Conservation (phyloP, 2,797 vertebrate genomes). For the Sebastes iracundus region DNA sequence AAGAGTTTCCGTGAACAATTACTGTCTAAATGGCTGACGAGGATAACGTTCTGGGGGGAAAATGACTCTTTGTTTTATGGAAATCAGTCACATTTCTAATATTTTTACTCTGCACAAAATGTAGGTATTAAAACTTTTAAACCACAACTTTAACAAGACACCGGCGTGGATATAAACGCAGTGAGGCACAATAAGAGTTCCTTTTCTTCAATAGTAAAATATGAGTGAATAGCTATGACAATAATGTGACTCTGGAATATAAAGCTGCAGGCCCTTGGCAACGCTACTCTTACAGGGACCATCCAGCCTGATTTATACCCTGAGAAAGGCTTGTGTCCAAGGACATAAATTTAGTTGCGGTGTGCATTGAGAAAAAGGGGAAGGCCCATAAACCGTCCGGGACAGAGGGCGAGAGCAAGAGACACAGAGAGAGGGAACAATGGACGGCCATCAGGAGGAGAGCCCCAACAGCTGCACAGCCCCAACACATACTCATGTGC, state of each 20-base stretch:
- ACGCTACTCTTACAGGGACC: slow-evolving; percentile 60
- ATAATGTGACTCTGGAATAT: slow-evolving; percentile 51
- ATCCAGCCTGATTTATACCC: slow-evolving; percentile 79
- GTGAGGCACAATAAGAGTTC: not conserved
- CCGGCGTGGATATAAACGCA: not conserved
- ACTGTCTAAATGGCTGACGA: not conserved
- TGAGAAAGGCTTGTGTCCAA: slow-evolving; percentile 77
- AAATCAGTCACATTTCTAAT: not conserved
- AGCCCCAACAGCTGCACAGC: slow-evolving; percentile 77
- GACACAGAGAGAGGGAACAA: slow-evolving; percentile 67
- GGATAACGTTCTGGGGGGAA: not conserved
- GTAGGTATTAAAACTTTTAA: not conserved
- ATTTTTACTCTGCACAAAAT: not conserved
- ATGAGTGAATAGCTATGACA: slow-evolving; percentile 53
- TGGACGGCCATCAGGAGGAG: slow-evolving; percentile 70
- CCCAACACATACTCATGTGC: slow-evolving; percentile 45
- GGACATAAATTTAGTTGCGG: slow-evolving; percentile 76
- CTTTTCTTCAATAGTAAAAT: slow-evolving; percentile 41
- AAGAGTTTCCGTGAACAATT: not conserved
- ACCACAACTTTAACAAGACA: not conserved
- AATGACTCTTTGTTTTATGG: not conserved
- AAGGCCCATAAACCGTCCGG: slow-evolving; percentile 70
- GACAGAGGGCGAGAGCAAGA: slow-evolving; percentile 35
- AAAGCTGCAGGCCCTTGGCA: slow-evolving; percentile 60
- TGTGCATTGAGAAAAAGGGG: slow-evolving; percentile 61